These are phyloP conservation scores for Protula sp. DNA, from an alignment of 2,888 invertebrate species.

Conservation along the genomic window DNA sequence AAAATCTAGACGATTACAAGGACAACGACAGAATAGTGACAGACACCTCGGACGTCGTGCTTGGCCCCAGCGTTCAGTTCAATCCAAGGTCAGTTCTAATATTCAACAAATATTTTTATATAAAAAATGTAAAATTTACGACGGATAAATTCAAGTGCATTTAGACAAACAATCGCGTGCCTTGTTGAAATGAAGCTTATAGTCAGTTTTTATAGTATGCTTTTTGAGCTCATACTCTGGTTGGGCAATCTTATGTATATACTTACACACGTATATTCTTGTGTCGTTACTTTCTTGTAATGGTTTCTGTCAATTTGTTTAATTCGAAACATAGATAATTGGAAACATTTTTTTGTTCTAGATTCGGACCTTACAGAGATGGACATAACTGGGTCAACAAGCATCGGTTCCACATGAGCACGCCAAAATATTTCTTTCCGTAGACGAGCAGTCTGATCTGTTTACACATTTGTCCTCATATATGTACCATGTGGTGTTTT, in stretches of 20 bases:
- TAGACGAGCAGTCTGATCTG: no score
- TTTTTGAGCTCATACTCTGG: no score
- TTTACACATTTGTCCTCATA: no score
- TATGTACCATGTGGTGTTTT: no score
- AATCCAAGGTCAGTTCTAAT: neutral
- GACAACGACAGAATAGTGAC: slow-evolving; percentile 35
- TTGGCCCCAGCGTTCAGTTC: no score
- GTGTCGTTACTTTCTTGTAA: neutral
- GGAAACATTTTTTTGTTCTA: slow-evolving; percentile 14
- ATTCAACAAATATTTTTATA: neutral
- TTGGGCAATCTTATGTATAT: no score
- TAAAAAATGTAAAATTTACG: neutral
- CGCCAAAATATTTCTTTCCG: slow-evolving; percentile 49
- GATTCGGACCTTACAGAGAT: slow-evolving; percentile 41
- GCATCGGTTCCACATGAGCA: slow-evolving; percentile 51
- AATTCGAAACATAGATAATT: neutral
- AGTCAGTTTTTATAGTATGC: neutral
- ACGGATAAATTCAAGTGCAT: neutral
- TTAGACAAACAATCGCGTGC: neutral
- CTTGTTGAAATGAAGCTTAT: neutral
- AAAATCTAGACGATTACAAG: slow-evolving; percentile 27
- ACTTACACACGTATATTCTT: no score
- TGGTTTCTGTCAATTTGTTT: neutral
- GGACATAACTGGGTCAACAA: slow-evolving; percentile 41
- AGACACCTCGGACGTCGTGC: slow-evolving; percentile 29